Evolutionary conservation across 2,797 vertebrate species (phyloP).

Genomic region (Vultur gryphus): DNA sequence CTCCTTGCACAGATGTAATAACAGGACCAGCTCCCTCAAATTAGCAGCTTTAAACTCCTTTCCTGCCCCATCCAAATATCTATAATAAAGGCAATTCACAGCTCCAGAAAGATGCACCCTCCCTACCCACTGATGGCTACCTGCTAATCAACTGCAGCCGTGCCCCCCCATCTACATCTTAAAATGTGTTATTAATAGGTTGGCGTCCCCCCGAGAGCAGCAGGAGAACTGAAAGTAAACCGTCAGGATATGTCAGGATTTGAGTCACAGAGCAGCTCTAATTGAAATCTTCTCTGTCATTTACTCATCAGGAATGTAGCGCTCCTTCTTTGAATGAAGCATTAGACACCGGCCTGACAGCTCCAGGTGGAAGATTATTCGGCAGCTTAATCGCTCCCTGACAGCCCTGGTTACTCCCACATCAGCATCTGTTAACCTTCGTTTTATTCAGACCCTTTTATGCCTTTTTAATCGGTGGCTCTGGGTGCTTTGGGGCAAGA

Average conservation of each 20-base stretch:
- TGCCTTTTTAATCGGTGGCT: constrained; percentile 6
- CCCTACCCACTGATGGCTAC: background rate
- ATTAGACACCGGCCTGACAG: constrained; percentile 61
- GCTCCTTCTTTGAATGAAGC: constrained; percentile 59
- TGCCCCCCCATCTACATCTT: background rate
- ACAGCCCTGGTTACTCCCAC: constrained; percentile 44
- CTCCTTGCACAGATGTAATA: background rate
- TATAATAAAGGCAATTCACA: background rate
- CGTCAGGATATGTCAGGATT: constrained; percentile 33
- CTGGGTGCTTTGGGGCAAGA: background rate
- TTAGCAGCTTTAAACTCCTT: background rate
- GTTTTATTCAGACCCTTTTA: background rate
- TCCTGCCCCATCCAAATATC: background rate
- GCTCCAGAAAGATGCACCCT: background rate
- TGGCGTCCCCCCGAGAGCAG: constrained; percentile 14
- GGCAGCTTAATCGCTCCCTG: constrained; percentile 55
- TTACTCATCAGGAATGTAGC: constrained; percentile 55
- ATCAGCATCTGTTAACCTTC: constrained; percentile 57
- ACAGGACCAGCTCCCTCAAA: background rate
- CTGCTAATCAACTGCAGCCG: background rate
- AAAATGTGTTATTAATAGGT: constrained; percentile 40
- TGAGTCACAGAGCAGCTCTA: constrained; percentile 45
- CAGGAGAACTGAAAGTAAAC: constrained; percentile 21
- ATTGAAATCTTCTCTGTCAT: constrained; percentile 71
- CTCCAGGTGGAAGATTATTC: constrained; percentile 60